Base-by-base conservation (phyloP, 1,140 invertebrate genomes). In the Carposina sasakii region DNA sequence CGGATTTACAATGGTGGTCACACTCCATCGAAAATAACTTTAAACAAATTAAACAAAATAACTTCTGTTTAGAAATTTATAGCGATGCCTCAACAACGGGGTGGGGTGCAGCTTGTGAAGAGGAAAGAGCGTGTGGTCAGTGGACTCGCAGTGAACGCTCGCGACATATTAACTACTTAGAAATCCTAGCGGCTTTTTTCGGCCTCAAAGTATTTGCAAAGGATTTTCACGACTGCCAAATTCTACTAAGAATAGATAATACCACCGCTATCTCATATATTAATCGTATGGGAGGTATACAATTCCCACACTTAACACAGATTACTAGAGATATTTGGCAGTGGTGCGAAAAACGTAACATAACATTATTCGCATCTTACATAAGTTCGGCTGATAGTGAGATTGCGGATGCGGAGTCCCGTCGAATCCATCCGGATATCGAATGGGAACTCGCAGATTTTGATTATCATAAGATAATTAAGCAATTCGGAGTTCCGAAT, bases 211-310 rank as follows among this genome's bases (percentile, higher is more conserved):
- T 37, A 3, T 52, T 44, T 40, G 33, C 49, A 10, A 44, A 26
- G 37, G 3, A 45, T 39, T 12, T 41, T n/a, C 22, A 22, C 33
- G 16, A 50, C 16, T 44, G 41, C 21, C n/a, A 52, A 24, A 59
- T 66, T 12, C 24, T 63, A 8, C 34, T 66, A 13, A 23, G 60
- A n/a, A 49, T 68, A n/a, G 48, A 50, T 19, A 50, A 50, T 26
- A 34, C 48, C 3, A 50, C 48, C 2, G 48, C 48, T 12, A 24
- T 50, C 6, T 41, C 48, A 1, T 49, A 49, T 23, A 34, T 49
- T 15, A 49, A 49, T 19, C 6, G 33, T 1, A 39, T 39, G 33
- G 46, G 46, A 2, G 46, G 46, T 13, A 36, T 50, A 5, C 48
- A 43, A 28, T 50, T 23, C 17, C 39, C 48, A 17, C 48, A 50